Evolutionary conservation across 1,140 invertebrate species (phyloP).

Genomic region (Tetramorium parvispinum): DNA sequence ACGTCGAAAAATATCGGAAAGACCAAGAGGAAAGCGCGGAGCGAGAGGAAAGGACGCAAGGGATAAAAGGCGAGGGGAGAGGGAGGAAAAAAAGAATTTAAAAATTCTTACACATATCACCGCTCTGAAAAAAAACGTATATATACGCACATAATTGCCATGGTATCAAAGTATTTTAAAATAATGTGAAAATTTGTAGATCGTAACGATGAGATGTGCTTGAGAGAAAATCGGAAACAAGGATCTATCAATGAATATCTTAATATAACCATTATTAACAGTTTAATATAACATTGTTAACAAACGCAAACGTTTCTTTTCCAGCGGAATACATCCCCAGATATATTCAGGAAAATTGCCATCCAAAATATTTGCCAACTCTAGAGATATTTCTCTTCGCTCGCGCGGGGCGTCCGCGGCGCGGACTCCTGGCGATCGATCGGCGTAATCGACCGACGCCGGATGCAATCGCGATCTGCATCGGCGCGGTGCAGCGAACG

Average conservation of each 20-base stretch:
- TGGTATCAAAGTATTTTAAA: neutral
- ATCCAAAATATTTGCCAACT: conserved; percentile 1
- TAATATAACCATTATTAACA: neutral
- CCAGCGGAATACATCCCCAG: too few species aligned
- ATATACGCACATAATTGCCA: neutral
- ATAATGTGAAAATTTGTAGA: neutral
- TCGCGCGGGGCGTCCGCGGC: neutral
- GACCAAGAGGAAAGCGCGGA: neutral
- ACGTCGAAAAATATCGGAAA: conserved; percentile 31
- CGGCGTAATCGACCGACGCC: neutral
- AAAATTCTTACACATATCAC: neutral
- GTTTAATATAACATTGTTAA: neutral
- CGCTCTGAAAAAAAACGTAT: neutral
- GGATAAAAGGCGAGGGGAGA: conserved; percentile 17
- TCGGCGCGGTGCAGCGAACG: neutral
- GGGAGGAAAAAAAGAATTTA: neutral
- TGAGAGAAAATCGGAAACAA: neutral
- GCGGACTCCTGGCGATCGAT: neutral
- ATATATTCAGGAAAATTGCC: neutral
- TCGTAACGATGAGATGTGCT: neutral
- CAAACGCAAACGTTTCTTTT: neutral
- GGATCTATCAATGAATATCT: neutral
- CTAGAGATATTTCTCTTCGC: conserved; percentile 1
- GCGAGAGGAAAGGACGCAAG: neutral
- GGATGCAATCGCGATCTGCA: conserved; percentile 14